Percentiles rank a stretch among this genome's conserved stretches.
Conservation (phyloP, 2,888 invertebrate species). For the Neoscelio sp. region DNA sequence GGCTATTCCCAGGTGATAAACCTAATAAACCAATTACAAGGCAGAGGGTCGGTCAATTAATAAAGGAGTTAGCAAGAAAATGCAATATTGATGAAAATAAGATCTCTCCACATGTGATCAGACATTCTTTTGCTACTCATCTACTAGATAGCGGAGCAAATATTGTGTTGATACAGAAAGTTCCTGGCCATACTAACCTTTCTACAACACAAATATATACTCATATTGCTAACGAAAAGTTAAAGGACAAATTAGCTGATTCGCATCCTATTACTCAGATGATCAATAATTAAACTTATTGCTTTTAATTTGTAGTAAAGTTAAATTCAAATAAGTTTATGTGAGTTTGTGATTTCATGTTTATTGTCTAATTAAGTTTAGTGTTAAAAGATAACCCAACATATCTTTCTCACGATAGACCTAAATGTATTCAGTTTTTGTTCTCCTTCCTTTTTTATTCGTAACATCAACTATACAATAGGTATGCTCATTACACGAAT, state of each 20-base stretch:
- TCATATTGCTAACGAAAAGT: constrained; percentile 33
- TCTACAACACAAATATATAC: constrained; percentile 44
- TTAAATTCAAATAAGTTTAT: constrained; percentile 27
- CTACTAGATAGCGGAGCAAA: constrained; percentile 34
- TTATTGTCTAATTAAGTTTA: constrained; percentile 18
- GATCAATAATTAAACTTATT: constrained; percentile 34
- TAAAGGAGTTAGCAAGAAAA: constrained; percentile 24
- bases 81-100: constrained; percentile 21
- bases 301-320: constrained; percentile 29
- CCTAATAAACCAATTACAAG: constrained; percentile 25
- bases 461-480: too few relatives aligned
- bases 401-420: too few relatives aligned
- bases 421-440: too few relatives aligned
- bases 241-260: constrained; percentile 30
- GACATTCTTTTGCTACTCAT: constrained; percentile 41
- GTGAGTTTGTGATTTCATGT: constrained; percentile 30
- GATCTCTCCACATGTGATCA: constrained; percentile 34
- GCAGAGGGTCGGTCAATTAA: constrained; percentile 28
- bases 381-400: too few relatives aligned
- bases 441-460: too few relatives aligned
- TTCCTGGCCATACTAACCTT: constrained; percentile 37
- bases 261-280: constrained; percentile 34
- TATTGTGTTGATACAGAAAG: constrained; percentile 25
- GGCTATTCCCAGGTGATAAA: constrained; percentile 36
- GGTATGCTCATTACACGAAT: too few relatives aligned